Percentiles rank a stretch among this genome's conserved stretches.
phyloP scores from a whole-genome alignment of 2,113 vertebrate genomes.

The Ageneiosus marmoratus region DNA sequence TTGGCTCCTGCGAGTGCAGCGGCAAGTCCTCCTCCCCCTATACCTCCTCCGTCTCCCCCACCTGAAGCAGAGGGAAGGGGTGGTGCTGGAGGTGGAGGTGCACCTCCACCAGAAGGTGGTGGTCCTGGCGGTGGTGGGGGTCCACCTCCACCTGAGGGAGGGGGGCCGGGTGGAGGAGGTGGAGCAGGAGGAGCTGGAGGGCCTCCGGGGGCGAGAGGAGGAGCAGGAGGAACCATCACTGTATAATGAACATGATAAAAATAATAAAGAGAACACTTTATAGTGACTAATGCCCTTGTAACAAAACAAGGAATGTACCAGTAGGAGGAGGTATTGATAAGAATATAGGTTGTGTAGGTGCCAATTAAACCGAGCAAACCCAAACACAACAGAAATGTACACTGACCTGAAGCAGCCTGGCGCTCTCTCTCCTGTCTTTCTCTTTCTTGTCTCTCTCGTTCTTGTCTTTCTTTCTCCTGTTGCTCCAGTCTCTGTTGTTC shows the following conservation, averaged over 20 bases:
- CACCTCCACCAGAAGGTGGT: slow-evolving; percentile 67
- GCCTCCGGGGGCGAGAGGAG: slow-evolving; percentile 59
- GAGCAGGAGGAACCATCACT: slow-evolving; percentile 60
- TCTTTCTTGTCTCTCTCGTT: slow-evolving; percentile 65
- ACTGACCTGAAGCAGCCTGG: slow-evolving; percentile 72
- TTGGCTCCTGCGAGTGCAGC: slow-evolving; percentile 85
- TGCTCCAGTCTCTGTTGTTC: slow-evolving; percentile 74
- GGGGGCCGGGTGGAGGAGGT: slow-evolving; percentile 57
- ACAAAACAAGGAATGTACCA: no score
- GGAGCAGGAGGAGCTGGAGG: slow-evolving; percentile 53
- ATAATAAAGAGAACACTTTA: not conserved
- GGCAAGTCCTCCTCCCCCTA: slow-evolving; percentile 71
- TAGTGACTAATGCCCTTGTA: not conserved
- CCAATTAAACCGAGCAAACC: not conserved
- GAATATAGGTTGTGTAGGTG: no score
- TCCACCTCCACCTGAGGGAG: slow-evolving; percentile 67
- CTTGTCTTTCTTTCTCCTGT: slow-evolving; percentile 68
- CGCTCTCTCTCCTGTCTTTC: slow-evolving; percentile 69
- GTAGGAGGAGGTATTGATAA: no score
- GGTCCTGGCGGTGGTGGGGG: slow-evolving; percentile 73
- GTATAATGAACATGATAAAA: slow-evolving; percentile 2
- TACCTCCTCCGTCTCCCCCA: slow-evolving; percentile 61
- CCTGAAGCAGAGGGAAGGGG: slow-evolving; percentile 73
- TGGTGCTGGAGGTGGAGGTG: slow-evolving; percentile 71
- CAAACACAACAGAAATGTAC: not conserved